phyloP scores from a whole-genome alignment of 2,888 invertebrate species.

The Lordiphosa andalusiaca region DNA sequence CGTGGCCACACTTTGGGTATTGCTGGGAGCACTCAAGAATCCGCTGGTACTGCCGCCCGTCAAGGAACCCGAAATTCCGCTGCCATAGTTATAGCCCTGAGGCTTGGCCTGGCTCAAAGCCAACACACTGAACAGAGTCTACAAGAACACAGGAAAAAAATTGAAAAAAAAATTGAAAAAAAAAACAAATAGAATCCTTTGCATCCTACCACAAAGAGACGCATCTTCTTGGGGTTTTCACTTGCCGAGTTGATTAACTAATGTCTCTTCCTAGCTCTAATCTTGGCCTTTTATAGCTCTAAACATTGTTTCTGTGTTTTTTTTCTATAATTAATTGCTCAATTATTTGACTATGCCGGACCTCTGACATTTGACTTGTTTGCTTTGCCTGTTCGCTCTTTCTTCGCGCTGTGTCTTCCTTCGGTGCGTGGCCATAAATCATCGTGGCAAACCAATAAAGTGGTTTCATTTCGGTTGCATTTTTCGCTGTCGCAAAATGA shows the following conservation, averaged over 20 bases:
- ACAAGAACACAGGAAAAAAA: not conserved
- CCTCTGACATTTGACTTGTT: conserved; percentile 70
- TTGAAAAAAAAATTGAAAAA: not conserved
- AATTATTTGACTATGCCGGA: conserved; percentile 66
- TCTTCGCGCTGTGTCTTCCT: conserved; percentile 42
- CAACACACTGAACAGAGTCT: conserved; percentile 63
- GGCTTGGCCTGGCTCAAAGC: conserved; percentile 68
- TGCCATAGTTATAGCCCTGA: conserved; percentile 72
- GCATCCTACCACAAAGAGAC: conserved; percentile 69
- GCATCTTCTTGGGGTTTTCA: conserved; percentile 62
- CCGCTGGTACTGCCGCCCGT: conserved; percentile 16
- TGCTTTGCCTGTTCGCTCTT: conserved; percentile 18
- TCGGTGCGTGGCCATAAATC: conserved; percentile 54
- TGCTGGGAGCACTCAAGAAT: conserved; percentile 44
- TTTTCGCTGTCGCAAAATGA: conserved; percentile 12
- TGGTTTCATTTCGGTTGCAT: conserved; percentile 24
- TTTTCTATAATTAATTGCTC: conserved; percentile 62
- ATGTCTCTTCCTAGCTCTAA: conserved; percentile 50
- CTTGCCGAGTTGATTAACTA: conserved; percentile 60
- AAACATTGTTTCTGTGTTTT: conserved; percentile 12
- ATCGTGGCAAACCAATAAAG: conserved; percentile 35
- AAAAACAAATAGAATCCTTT: not conserved
- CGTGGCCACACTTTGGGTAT: conserved; percentile 40
- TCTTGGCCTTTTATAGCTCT: conserved; percentile 66
- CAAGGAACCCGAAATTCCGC: conserved; percentile 60